Conservation (phyloP, 2,888 invertebrate species). For the Stenolophus ochropezus region DNA sequence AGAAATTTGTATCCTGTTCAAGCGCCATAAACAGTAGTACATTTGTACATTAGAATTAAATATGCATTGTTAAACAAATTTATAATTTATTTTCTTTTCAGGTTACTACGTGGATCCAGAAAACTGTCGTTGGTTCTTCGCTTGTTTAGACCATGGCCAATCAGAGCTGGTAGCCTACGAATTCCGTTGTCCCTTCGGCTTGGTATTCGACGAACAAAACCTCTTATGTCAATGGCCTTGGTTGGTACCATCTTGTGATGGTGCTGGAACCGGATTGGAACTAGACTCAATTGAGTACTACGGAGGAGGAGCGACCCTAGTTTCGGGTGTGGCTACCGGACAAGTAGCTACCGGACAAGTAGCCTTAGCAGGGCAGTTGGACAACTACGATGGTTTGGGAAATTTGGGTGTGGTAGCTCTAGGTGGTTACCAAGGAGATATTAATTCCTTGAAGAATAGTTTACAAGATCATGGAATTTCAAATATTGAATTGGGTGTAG, state of each 20-base stretch:
- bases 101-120: slow-evolving; percentile 88
- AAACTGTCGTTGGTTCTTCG: slow-evolving; percentile 90
- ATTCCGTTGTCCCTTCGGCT: slow-evolving; percentile 87
- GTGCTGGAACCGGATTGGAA: slow-evolving; percentile 54
- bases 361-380: slow-evolving; percentile 63
- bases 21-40: too few species aligned
- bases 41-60: too few species aligned
- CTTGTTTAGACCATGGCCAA: slow-evolving; percentile 83
- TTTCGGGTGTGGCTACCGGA: background rate
- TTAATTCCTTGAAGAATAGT: slow-evolving; percentile 36
- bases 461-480: slow-evolving; percentile 2
- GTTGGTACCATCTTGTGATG: slow-evolving; percentile 77
- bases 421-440: slow-evolving; percentile 67
- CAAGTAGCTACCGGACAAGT: background rate
- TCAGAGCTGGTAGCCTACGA: slow-evolving; percentile 81
- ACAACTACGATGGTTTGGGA: slow-evolving; percentile 70
- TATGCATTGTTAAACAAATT: too few species aligned
- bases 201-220: slow-evolving; percentile 83
- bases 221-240: slow-evolving; percentile 88
- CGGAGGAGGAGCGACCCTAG: slow-evolving; percentile 54
- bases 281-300: slow-evolving; percentile 66
- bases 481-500: background rate
- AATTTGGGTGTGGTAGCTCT: slow-evolving; percentile 66
- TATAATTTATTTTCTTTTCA: slow-evolving; percentile 65
- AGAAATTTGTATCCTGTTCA: too few species aligned